A percentile compares a stretch with the other conserved stretches of the same genome.
Conservation (phyloP, 2,797 vertebrate genomes). For the Liasis olivaceus region DNA sequence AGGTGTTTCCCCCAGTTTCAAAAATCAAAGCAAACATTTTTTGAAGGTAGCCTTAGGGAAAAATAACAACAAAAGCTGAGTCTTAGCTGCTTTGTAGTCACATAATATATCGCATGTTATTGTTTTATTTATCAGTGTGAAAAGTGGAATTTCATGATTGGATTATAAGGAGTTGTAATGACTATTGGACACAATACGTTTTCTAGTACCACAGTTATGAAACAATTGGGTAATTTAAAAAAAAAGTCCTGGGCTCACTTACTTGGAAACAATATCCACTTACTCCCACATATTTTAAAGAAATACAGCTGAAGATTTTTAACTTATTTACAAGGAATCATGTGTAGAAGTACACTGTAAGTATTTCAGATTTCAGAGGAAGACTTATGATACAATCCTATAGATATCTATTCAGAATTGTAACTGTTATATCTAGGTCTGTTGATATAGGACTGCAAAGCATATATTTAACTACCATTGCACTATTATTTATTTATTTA, state of each 20-base stretch:
- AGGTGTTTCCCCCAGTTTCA: not conserved
- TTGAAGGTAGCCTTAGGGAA: not conserved
- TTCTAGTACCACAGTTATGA: not conserved
- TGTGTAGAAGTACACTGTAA: not conserved
- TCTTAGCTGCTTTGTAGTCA: not conserved
- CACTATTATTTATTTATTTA: too few relatives aligned
- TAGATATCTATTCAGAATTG: not conserved
- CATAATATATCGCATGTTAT: not conserved
- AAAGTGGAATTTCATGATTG: not conserved
- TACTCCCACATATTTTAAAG: not conserved
- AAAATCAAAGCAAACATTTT: not conserved
- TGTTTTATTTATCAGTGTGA: not conserved
- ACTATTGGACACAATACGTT: not conserved
- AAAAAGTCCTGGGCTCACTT: not conserved
- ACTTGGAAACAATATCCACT: too few relatives aligned
- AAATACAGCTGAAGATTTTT: not conserved
- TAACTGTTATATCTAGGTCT: too few relatives aligned
- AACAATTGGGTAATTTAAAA: too few relatives aligned
- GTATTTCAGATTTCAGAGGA: not conserved
- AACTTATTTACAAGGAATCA: not conserved
- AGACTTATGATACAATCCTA: not conserved
- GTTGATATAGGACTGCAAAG: too few relatives aligned
- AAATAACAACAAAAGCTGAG: not conserved
- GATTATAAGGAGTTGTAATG: not conserved
- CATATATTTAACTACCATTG: not conserved